phyloP scores from a whole-genome alignment of 2,113 vertebrate genomes.

The Hippolais icterina region DNA sequence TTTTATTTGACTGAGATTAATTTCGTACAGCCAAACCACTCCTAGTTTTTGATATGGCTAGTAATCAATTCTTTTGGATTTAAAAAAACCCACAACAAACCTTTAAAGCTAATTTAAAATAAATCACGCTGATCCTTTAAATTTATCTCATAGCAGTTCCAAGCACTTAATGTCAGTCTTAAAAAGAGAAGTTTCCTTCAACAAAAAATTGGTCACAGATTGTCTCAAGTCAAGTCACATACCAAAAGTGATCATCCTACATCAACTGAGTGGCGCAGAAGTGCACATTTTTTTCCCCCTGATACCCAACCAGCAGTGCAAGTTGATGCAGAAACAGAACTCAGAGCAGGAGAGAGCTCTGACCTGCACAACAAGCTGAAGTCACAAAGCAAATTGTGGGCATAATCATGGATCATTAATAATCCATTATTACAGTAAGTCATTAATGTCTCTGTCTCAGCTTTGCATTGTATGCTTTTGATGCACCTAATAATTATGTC shows the following conservation, averaged over 20 bases:
- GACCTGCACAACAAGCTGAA: not conserved
- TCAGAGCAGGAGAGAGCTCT: not conserved
- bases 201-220: not conserved
- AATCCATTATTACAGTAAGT: not conserved
- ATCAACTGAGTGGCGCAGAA: rapidly evolving
- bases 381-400: not conserved
- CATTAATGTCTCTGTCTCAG: not conserved
- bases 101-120: not conserved
- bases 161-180: not conserved
- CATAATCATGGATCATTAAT: not conserved
- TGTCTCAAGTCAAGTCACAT: not conserved
- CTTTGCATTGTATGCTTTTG: not conserved
- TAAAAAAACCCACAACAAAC: not conserved
- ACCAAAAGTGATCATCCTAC: not conserved
- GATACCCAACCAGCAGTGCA: not conserved
- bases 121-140: not conserved
- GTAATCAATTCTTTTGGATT: not conserved
- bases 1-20: not conserved
- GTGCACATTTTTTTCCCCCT: not conserved
- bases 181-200: not conserved
- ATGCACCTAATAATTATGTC: not conserved
- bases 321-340: not conserved
- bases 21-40: not conserved
- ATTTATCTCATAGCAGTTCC: not conserved
- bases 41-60: not conserved